Evolutionary conservation across 2,888 invertebrate genomes (phyloP).

Genomic region (Heliconius hortense): DNA sequence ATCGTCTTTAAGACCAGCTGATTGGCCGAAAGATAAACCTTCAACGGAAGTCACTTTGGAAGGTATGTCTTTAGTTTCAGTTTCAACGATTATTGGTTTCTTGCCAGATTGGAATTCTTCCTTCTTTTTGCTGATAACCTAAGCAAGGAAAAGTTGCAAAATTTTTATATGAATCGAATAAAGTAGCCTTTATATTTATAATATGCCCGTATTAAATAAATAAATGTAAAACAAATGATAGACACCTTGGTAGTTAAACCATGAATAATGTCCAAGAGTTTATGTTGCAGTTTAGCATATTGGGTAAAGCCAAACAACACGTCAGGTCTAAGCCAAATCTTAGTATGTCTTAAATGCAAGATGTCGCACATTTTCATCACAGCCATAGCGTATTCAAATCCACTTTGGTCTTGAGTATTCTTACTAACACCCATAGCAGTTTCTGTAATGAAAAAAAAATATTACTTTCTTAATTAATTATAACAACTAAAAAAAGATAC

Average conservation of each 20-base stretch:
- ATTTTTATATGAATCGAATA: neutral
- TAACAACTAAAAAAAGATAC: neutral
- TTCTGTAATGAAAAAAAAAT: constrained; percentile 72
- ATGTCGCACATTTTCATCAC: constrained; percentile 96
- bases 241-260: constrained; percentile 89
- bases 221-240: neutral
- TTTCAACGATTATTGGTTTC: constrained; percentile 63
- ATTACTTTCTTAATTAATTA: neutral
- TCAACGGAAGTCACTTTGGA: constrained; percentile 74
- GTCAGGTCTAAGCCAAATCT: constrained; percentile 89
- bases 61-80: constrained; percentile 46
- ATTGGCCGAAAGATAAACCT: constrained; percentile 87
- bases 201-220: no score
- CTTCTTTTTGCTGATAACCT: constrained; percentile 88
- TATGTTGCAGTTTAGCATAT: constrained; percentile 88
- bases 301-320: constrained; percentile 88
- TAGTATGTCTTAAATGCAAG: constrained; percentile 90
- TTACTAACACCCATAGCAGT: constrained; percentile 95
- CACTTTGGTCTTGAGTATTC: constrained; percentile 89
- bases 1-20: constrained; percentile 89
- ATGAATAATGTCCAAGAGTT: constrained; percentile 88
- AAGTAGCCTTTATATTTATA: neutral
- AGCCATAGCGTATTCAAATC: constrained; percentile 92
- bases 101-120: constrained; percentile 86
- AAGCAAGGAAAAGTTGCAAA: neutral